Percentiles rank a stretch among this genome's conserved stretches.
phyloP scores from a whole-genome alignment of 2,797 vertebrate species.

The Pelochelys cantorii region DNA sequence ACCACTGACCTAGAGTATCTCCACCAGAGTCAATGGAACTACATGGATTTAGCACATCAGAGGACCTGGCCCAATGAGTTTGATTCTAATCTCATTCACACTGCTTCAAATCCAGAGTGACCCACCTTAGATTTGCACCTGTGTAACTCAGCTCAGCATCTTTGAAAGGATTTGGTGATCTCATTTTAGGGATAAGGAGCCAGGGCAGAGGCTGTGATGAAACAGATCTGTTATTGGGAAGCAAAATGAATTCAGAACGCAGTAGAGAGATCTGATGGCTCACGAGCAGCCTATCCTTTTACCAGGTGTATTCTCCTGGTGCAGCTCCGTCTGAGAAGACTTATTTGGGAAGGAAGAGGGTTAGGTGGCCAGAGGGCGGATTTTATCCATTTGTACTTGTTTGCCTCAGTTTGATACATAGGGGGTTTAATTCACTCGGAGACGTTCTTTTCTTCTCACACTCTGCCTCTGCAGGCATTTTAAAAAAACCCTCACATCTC shows the following conservation, averaged over 20 bases:
- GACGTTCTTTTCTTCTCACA: background rate
- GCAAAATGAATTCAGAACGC: background rate
- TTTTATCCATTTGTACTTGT: background rate
- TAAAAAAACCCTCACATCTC: background rate
- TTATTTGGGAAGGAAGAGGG: fast-evolving
- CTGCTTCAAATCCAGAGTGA: background rate
- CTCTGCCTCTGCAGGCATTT: background rate
- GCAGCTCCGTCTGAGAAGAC: background rate
- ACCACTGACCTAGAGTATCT: no score
- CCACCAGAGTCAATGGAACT: background rate
- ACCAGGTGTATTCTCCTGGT: background rate
- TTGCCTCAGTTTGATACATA: background rate
- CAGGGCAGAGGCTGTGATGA: background rate
- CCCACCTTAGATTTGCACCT: no score
- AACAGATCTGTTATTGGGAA: fast-evolving
- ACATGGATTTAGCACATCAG: fast-evolving
- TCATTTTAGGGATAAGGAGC: background rate
- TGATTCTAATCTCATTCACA: background rate
- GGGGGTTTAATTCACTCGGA: background rate
- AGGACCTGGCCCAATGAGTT: background rate
- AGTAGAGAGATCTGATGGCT: background rate
- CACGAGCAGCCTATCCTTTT: background rate
- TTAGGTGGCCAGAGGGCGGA: fast-evolving
- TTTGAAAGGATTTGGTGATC: background rate
- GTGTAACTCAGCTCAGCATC: background rate